phyloP scores from a whole-genome alignment of 2,113 vertebrate species.

The Prunella fulvescens region DNA sequence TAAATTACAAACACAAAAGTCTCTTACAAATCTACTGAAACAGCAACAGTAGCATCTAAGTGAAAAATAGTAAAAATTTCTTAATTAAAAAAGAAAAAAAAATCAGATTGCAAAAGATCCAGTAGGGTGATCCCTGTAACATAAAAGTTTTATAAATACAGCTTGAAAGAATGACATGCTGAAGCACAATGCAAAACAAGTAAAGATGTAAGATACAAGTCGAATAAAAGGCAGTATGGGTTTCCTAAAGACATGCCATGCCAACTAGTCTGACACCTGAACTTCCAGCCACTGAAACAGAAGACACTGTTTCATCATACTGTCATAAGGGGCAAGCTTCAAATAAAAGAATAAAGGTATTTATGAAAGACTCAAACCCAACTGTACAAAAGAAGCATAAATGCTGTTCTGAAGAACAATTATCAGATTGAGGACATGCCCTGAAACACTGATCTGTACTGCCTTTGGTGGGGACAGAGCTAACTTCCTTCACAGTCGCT shows the following conservation, averaged over 20 bases:
- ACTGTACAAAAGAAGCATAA: background rate
- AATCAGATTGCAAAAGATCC: background rate
- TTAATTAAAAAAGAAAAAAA: background rate
- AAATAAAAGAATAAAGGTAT: background rate
- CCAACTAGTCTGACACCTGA: background rate
- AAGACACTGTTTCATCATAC: background rate
- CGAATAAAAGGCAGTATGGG: background rate
- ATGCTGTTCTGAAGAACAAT: background rate
- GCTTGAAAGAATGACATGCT: background rate
- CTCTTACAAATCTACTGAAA: background rate
- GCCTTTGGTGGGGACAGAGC: background rate
- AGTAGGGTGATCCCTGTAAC: background rate
- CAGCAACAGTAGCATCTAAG: background rate
- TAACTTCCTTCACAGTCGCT: background rate
- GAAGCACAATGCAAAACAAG: background rate
- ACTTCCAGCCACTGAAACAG: background rate
- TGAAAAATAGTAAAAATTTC: background rate
- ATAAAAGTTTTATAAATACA: background rate
- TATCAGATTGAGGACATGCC: background rate
- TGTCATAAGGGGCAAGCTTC: background rate
- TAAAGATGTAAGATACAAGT: background rate
- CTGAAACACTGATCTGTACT: background rate
- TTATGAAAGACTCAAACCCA: background rate
- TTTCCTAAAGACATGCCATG: background rate
- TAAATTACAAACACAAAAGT: background rate